Evolutionary conservation across 2,888 invertebrate species (phyloP).

Genomic region (Leptinotarsa rubiginosa): DNA sequence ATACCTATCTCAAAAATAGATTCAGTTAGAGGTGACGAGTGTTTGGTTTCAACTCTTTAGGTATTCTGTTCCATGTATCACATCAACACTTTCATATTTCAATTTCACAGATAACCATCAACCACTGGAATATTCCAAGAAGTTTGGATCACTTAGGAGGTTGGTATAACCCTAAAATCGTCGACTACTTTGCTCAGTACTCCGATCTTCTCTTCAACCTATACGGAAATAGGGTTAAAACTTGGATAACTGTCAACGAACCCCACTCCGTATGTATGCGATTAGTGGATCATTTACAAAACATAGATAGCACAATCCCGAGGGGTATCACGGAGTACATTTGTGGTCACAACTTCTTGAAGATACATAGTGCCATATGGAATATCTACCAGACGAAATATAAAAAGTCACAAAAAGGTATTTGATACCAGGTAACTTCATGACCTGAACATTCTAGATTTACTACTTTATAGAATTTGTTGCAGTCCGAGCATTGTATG

Average conservation of each 20-base stretch:
- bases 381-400: conserved; percentile 71
- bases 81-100: neutral
- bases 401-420: conserved; percentile 66
- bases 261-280: conserved; percentile 66
- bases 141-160: conserved; percentile 69
- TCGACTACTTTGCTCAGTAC: conserved; percentile 75
- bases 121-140: conserved; percentile 48
- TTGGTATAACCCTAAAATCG: conserved; percentile 72
- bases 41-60: too few species aligned
- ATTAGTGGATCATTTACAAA: conserved; percentile 49
- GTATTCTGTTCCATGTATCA: neutral
- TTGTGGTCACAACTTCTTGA: conserved; percentile 72
- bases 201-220: conserved; percentile 67
- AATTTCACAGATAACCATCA: conserved; percentile 43
- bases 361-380: conserved; percentile 75
- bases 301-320: conserved; percentile 47
- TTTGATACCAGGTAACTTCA: neutral
- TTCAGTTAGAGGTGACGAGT: too few species aligned
- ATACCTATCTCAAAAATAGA: too few species aligned
- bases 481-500: too few species aligned
- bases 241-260: conserved; percentile 72
- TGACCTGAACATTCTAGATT: too few species aligned
- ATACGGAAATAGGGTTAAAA: conserved; percentile 63
- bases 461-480: too few species aligned
- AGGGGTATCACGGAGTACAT: conserved; percentile 71